Evolutionary conservation across 1,140 invertebrate species (phyloP), one percentile per base, ranked within the genome.

Genomic region (Drosophila ananassae): DNA sequence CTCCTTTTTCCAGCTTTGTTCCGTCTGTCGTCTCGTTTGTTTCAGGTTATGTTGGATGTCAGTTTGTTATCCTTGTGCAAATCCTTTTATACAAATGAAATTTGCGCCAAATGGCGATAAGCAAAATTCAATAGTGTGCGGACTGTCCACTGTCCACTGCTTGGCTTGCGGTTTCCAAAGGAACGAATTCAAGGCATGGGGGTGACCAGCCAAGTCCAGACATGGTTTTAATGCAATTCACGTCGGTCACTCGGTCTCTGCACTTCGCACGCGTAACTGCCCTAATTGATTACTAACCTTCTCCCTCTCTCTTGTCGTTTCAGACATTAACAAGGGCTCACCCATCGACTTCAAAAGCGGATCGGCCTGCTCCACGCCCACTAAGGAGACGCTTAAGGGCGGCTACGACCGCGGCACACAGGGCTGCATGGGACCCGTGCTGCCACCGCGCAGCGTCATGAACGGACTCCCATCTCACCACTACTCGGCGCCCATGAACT

Each of bases 291-390:
- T 51, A 67, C 69, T 73, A 69, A 75, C 37, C 17, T 22, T 17
- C 5, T 10, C 10, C 24, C 6, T 30, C 3, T 44, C 25, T 44
- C 6, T 62, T 25, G 17, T 4, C 46, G 7, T 72, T 71, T 89
- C 94, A 95, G 96, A 97, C 93, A 96, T 96, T 91, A 95, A 96
- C 92, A 97, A 97, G 93, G 97, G 96, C 94, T 94, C 95, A 79
- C 95, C 96, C 90, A 95, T 97, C 93, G 96, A 97, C 92, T 97
- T 97, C 93, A 97, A 97, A 92, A 91, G 91, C 76, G 91, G 90
- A 56, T 92, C 91, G 44, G 91, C 91, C 71, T 92, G 91, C 71
- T 92, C 91, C 73, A 92, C 91, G 74, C 91, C 91, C 68, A 92
- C 91, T 67, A 92, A 92, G 80, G 91, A 92, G 63, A 92, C 91